Evolutionary conservation across 2,888 invertebrate species (phyloP).

Genomic region (Acheta domesticus): DNA sequence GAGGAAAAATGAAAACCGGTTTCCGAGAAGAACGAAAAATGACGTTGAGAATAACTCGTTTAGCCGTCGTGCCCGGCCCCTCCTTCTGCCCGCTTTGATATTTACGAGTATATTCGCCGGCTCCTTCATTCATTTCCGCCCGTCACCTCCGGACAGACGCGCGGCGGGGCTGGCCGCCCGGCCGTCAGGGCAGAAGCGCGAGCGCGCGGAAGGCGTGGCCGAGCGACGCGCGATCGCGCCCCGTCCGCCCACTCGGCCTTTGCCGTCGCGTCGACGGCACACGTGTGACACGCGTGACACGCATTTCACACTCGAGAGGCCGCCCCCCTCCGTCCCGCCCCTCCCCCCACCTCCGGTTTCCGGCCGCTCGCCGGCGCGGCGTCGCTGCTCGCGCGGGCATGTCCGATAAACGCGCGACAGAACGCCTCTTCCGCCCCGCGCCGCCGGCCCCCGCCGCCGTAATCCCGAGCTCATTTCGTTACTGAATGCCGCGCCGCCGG

Average conservation of each 20-base stretch:
- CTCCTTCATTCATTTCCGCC: background rate
- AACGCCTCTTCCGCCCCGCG: constrained; percentile 18
- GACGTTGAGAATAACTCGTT: constrained; percentile 8
- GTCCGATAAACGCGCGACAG: constrained; percentile 1
- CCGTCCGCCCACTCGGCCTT: no score
- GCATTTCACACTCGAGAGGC: background rate
- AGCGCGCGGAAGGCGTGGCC: background rate
- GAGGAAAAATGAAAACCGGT: background rate
- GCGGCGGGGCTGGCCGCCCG: background rate
- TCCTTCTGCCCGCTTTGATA: background rate
- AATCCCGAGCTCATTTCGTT: constrained; percentile 2
- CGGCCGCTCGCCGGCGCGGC: background rate
- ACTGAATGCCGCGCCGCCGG: background rate
- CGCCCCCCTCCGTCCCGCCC: background rate
- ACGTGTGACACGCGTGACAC: background rate
- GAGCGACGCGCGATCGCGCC: background rate
- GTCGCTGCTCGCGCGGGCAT: background rate
- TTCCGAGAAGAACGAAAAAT: background rate
- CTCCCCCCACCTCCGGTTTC: background rate
- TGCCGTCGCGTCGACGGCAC: background rate
- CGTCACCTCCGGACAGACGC: background rate
- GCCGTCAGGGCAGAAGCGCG: background rate
- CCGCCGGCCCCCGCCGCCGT: background rate
- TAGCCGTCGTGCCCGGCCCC: background rate
- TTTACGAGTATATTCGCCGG: background rate